Evolutionary conservation across 1,140 invertebrate genomes (phyloP), one percentile per base, ranked within the genome.

Genomic region (Neodiprion fabricii): DNA sequence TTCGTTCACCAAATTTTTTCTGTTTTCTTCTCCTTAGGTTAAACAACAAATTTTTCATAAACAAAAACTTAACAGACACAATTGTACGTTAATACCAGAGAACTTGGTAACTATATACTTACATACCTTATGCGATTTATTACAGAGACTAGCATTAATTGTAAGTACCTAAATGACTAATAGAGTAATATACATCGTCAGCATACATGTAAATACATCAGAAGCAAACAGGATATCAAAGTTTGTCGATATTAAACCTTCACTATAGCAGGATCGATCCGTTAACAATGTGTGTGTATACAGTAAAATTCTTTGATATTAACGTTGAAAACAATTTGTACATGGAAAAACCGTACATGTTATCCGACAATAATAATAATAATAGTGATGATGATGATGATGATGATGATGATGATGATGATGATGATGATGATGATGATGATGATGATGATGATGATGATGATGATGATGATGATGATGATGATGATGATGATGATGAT

Each of bases 371-470:
- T 61, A 61, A 61, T 61, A 12, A 61, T 61, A 61, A 8, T 17
- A 9, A 9, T 61, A 10, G 10, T 70, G 12, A 70, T 70, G 21
- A 70, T 70, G 21, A 70, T 70, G 68, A 70, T 70, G 21, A 9
- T 70, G 21, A 70, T 70, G 21, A 70, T 70, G 68, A 70, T 70
- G 68, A 70, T 70, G 12, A 14, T 70, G 21, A 70, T 70, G 10
- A 70, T 70, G 10, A 9, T 70, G 21, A 70, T 70, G 21, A 70
- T 70, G 68, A 70, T 70, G 68, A 70, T 70, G 12, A 14, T 70
- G 21, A 70, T 70, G 10, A 70, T 28, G 28, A n/a, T n/a, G n/a
- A n/a, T n/a, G n/a, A n/a, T n/a, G n/a, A n/a, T n/a, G n/a, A n/a
- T n/a, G n/a, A n/a, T n/a, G 11, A 70, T 70, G 68, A 70, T 70